Evolutionary conservation across 2,113 vertebrate genomes (phyloP), one percentile per base, ranked within the genome.

Genomic region (Chelonoidis abingdonii): DNA sequence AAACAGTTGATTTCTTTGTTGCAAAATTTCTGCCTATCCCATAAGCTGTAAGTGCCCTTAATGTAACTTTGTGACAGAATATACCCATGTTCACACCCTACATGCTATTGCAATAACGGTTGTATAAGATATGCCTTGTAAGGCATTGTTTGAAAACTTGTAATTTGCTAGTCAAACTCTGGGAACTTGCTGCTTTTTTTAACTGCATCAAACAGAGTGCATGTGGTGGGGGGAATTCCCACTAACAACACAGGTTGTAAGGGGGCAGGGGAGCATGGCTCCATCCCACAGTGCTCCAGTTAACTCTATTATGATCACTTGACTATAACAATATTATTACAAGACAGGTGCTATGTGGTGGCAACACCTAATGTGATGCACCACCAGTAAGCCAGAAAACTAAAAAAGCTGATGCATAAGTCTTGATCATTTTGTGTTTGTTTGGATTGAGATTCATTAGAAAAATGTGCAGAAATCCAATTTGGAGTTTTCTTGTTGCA

Each of bases 381-480:
- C 38, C 69, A 78, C 9, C 9, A 24, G 54, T 22, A 80, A 80
- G 38, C 2, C 5, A 49, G 59, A 87, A 41, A 53, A 49, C 2
- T 50, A 22, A 2, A 69, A 24, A 88, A 27, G 50, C 50, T 38
- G 53, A 31, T 1, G n/a, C 69, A 24, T 72, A 38, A 41, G 29
- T 72, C 17, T 75, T 75, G n/a, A 75, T 38, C 5, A 5, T 4
- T 83, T 10, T 0, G 0, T 2, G 3, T 35, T 12, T 49, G 47
- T 35, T 44, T 27, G 25, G 8, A 56, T 21, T n/a, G 22, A 2
- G 27, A 16, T 75, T 53, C 57, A 22, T 62, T 21, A 10, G 72
- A 0, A 4, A 50, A 1, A 10, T 44, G 1, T 75, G 57, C 13
- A 35, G 69, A 53, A 62, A 13, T 19, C 82, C 22, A 21, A n/a